Evolutionary conservation across 1,140 invertebrate genomes (phyloP).

Genomic region (Heterodera carotae): DNA sequence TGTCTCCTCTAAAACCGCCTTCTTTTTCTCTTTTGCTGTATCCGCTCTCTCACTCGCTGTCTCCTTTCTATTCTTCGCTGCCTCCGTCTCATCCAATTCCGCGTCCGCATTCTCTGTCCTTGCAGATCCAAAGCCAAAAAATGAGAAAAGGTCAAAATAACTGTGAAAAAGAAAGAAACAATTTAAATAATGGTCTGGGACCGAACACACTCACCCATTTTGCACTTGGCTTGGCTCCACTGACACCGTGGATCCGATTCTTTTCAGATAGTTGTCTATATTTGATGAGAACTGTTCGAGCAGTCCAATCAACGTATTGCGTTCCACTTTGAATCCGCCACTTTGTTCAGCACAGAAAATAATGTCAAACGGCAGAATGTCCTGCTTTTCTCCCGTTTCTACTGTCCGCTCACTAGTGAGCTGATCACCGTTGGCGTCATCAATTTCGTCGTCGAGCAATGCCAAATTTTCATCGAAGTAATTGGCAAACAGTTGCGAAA

Average conservation of each 20-base stretch:
- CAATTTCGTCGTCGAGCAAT: conserved; percentile 13
- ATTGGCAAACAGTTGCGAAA: conserved; percentile 2
- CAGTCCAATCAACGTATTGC: not conserved
- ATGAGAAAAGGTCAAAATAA: conserved; percentile 1
- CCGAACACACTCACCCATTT: not conserved
- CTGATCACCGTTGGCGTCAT: conserved; percentile 16
- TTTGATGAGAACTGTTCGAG: conserved; percentile 10
- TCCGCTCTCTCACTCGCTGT: no score
- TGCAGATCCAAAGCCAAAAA: not conserved
- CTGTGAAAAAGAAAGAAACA: not conserved
- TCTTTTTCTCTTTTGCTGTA: no score
- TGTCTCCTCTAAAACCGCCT: no score
- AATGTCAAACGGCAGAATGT: conserved; percentile 17
- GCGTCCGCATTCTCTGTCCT: not conserved
- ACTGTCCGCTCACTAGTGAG: not conserved
- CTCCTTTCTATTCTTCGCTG: not conserved
- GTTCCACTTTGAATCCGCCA: not conserved
- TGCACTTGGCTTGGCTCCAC: not conserved
- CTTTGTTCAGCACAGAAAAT: conserved; percentile 10
- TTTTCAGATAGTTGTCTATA: conserved; percentile 22
- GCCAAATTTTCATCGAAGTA: not conserved
- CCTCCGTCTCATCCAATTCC: not conserved
- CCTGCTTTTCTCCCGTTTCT: not conserved
- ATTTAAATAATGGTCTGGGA: not conserved
- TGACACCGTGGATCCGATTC: not conserved